phyloP scores from a whole-genome alignment of 2,797 vertebrate genomes.

The Labroides dimidiatus region DNA sequence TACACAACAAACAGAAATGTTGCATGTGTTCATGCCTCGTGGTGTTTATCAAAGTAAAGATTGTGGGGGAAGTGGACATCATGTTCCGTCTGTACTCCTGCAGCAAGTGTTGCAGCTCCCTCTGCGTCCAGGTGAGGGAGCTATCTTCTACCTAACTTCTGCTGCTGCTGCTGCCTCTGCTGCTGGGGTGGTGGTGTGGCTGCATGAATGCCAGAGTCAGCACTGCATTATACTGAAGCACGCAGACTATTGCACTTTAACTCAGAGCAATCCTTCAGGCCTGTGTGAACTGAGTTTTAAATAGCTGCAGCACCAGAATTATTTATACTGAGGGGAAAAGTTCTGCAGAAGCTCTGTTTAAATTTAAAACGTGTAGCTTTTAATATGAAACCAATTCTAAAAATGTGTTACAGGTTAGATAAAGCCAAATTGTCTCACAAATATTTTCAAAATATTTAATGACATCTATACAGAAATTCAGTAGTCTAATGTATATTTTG shows the following conservation, averaged over 20 bases:
- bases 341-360: neutral
- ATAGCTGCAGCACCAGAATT: neutral
- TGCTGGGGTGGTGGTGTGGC: neutral
- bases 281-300: neutral
- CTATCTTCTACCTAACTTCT: constrained; percentile 14
- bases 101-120: constrained; percentile 49
- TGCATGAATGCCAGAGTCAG: neutral
- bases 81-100: constrained; percentile 58
- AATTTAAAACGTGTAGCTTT: neutral
- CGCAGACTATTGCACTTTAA: neutral
- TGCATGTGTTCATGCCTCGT: constrained; percentile 56
- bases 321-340: neutral
- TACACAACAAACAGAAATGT: constrained; percentile 80
- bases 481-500: neutral
- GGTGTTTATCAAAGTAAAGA: constrained; percentile 15
- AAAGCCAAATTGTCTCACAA: neutral
- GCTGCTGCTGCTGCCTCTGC: neutral
- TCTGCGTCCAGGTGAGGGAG: constrained; percentile 55
- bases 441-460: neutral
- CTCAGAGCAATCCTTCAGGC: constrained; percentile 1
- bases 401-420: neutral
- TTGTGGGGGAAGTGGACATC: constrained; percentile 46
- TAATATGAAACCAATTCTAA: neutral
- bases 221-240: neutral
- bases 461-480: neutral